Base-by-base conservation (phyloP, 2,888 invertebrate species). In the Catocala nupta region DNA sequence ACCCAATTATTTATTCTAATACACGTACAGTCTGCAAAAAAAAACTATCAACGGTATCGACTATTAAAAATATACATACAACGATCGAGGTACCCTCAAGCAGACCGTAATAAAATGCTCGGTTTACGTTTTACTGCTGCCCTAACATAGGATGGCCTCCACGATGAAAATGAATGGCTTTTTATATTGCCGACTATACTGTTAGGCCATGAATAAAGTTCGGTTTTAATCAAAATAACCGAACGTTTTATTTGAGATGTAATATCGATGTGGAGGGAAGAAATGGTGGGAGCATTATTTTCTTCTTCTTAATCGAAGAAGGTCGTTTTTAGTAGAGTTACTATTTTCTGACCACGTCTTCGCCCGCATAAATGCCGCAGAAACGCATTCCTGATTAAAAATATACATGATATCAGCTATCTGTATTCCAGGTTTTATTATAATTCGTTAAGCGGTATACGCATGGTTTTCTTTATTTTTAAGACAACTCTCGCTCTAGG, bases 31-130 rank as follows among this genome's bases (percentile, higher is more conserved):
- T n/a, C 48, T n/a, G 42, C 45, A 59, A 55, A 59, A 25, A 25
- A 64, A 68, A 65, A 75, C 61, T 70, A 78, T 71, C 68, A 75
- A 52, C 62, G 42, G 57, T 62, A 74, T 68, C 61, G 65, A 50
- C 68, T 57, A 65, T 77, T 75, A 69, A 71, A 71, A 72, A 66
- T 60, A 74, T 68, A 70, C 72, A 66, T 61, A 68, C 58, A 68
- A 64, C 68, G 59, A 71, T 72, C 65, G 65, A 48, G 56, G 58
- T 51, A 55, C 51, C 65, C 65, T 64, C 62, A 69, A 71, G 60
- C 65, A 62, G 65, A 73, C 76, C 74, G 64, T 65, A 81, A 81
- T 81, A 81, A 81, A 81, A 81, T 69, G 78, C 71, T 75, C 78
- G 74, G 80, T 81, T 81, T 75, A 71, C 68, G 68, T 73, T 81